Conservation (phyloP, 2,888 invertebrate genomes). For the Rhagonycha fulva region DNA sequence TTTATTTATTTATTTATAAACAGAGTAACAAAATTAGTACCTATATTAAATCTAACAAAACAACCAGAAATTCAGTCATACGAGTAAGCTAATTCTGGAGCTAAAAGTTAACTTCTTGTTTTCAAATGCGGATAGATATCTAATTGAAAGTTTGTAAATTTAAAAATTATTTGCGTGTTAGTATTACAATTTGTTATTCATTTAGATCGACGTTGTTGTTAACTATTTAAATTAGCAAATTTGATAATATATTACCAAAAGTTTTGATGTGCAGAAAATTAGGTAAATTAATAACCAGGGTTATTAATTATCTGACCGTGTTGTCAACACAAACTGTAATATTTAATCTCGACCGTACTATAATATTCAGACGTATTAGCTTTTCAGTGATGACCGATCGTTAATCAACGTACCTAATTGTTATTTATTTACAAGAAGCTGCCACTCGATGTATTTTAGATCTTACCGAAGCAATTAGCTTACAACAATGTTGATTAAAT, state of each 20-base stretch:
- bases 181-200: not conserved
- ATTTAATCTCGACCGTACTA: conserved; percentile 7
- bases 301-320: conserved; percentile 18
- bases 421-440: conserved; percentile 17
- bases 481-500: not conserved
- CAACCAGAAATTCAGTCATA: too few species aligned
- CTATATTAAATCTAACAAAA: too few species aligned
- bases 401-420: conserved; percentile 20
- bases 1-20: too few species aligned
- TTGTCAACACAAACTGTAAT: conserved; percentile 12
- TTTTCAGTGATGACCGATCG: conserved; percentile 16
- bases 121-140: not conserved
- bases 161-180: not conserved
- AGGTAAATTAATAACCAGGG: conserved; percentile 10
- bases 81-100: too few species aligned
- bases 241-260: not conserved
- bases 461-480: conserved; percentile 4
- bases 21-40: too few species aligned
- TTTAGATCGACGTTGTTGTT: not conserved
- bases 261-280: conserved; percentile 6
- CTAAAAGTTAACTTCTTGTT: not conserved
- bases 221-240: not conserved
- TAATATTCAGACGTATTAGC: conserved; percentile 14
- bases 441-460: conserved; percentile 6
- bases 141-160: not conserved